These are phyloP conservation scores for Cuculus canorus DNA, from an alignment of 2,797 vertebrate genomes.

Conservation along the genomic window DNA sequence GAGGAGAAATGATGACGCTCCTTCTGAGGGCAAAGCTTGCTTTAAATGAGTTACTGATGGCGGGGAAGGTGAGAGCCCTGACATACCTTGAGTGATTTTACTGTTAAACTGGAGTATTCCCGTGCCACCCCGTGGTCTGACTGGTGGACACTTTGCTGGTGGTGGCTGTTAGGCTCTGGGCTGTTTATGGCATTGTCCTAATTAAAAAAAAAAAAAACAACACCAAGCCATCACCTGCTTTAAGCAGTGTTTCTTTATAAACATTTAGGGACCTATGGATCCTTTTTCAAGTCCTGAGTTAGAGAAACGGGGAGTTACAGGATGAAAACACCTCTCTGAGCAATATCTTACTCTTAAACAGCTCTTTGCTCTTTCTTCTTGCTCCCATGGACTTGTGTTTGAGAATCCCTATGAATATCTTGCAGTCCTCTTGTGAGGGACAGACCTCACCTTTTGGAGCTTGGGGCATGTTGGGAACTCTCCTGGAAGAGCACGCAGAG, in stretches of 20 bases:
- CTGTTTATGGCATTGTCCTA: not conserved
- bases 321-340: not conserved
- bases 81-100: not conserved
- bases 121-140: not conserved
- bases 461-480: not conserved
- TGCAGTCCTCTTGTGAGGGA: not conserved
- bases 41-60: not conserved
- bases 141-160: not conserved
- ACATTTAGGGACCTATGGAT: not conserved
- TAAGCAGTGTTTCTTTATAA: not conserved
- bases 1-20: not conserved
- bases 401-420: not conserved
- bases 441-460: not conserved
- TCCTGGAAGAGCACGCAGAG: not conserved
- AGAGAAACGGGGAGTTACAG: not conserved
- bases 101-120: not conserved
- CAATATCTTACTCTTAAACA: not conserved
- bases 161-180: not conserved
- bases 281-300: not conserved
- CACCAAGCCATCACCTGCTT: not conserved
- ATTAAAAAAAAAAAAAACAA: not conserved
- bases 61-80: not conserved
- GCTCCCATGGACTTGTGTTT: not conserved
- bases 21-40: not conserved
- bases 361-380: not conserved